These are phyloP conservation scores for Syngnathus scovelli DNA, from an alignment of 2,113 vertebrate genomes.

Conservation along the genomic window DNA sequence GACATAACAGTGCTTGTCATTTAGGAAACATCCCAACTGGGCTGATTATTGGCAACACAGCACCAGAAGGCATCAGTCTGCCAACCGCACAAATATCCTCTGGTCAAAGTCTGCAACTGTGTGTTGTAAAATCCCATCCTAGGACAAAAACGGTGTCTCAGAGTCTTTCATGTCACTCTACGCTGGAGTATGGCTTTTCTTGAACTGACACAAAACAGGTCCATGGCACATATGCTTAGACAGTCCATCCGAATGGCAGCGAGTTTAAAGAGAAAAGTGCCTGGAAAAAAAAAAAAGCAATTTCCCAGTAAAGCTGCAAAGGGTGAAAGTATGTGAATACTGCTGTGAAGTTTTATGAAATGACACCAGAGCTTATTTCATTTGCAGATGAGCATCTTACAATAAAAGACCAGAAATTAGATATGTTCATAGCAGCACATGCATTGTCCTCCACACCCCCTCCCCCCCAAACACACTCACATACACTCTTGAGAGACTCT, in stretches of 20 bases:
- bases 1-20: slow-evolving; percentile 22
- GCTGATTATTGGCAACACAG: slow-evolving; percentile 14
- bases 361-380: neutral
- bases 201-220: slow-evolving; percentile 31
- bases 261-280: slow-evolving; percentile 5
- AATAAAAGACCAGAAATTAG: slow-evolving; percentile 6
- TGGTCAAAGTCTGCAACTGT: slow-evolving; percentile 28
- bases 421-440: slow-evolving; percentile 36
- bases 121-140: slow-evolving; percentile 43
- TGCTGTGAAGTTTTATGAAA: slow-evolving; percentile 28
- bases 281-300: neutral
- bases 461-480: slow-evolving; percentile 21
- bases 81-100: slow-evolving; percentile 17
- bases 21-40: slow-evolving; percentile 20
- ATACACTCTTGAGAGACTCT: slow-evolving; percentile 10
- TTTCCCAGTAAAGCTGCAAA: slow-evolving; percentile 17
- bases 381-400: slow-evolving; percentile 11
- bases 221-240: slow-evolving; percentile 52
- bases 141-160: slow-evolving; percentile 29
- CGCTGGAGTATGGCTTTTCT: slow-evolving; percentile 63
- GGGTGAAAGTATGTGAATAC: slow-evolving; percentile 34
- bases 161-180: slow-evolving; percentile 37
- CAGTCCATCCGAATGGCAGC: slow-evolving; percentile 24
- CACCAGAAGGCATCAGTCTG: slow-evolving; percentile 13
- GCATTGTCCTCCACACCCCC: slow-evolving; percentile 19